Percentiles rank a stretch among this genome's conserved stretches.
phyloP scores from a whole-genome alignment of 2,113 vertebrate genomes.

The Colinus virginianus region DNA sequence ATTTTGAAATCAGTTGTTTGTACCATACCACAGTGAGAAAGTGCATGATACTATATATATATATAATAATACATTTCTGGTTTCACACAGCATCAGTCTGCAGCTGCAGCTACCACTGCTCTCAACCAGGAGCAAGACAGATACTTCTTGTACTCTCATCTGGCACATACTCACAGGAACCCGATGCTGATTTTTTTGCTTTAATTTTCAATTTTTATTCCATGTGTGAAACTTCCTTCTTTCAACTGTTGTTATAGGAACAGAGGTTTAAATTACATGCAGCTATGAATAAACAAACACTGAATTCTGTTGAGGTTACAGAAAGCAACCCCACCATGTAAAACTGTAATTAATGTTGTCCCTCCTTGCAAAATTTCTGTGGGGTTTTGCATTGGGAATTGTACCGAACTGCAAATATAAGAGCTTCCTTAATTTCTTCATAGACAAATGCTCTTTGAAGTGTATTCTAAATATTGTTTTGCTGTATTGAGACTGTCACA shows the following conservation, averaged over 20 bases:
- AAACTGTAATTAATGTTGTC: not conserved
- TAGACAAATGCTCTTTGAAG: not conserved
- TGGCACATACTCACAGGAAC: not conserved
- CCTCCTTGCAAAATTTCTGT: not conserved
- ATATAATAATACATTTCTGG: not conserved
- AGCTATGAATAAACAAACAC: not conserved
- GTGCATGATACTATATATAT: not conserved
- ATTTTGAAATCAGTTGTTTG: not conserved
- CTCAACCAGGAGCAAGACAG: not conserved
- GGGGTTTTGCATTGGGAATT: not conserved
- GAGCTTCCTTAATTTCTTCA: not conserved
- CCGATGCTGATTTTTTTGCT: not conserved
- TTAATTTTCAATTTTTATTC: not conserved
- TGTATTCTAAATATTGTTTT: not conserved
- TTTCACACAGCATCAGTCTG: accelerated
- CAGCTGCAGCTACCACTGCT: accelerated
- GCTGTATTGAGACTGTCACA: not conserved
- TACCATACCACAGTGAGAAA: not conserved
- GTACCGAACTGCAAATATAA: not conserved
- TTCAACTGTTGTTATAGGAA: not conserved
- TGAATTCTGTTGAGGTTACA: accelerated
- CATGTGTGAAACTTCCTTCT: not conserved
- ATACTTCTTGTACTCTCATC: accelerated
- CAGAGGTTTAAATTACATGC: not conserved
- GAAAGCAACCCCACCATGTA: not conserved